These are phyloP conservation scores for Madoqua kirkii DNA, from an alignment of 2,113 vertebrate genomes.

Conservation along the genomic window DNA sequence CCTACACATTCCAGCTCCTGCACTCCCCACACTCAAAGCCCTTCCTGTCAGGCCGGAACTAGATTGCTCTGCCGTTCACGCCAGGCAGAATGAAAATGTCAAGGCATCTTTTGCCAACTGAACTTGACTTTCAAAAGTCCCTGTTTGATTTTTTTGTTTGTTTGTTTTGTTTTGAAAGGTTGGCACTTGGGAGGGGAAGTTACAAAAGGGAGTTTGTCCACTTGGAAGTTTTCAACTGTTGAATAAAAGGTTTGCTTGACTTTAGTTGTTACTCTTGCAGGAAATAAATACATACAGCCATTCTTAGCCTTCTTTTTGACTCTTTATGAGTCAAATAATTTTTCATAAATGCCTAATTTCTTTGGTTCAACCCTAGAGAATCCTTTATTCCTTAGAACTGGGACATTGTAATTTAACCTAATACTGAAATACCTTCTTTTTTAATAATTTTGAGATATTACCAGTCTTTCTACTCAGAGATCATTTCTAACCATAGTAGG, in stretches of 20 bases:
- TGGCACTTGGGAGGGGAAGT: not conserved
- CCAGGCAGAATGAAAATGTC: conserved; percentile 1
- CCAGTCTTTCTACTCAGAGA: not conserved
- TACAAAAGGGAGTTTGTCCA: not conserved
- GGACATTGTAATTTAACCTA: conserved; percentile 21
- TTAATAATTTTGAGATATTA: conserved; percentile 13
- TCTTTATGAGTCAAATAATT: not conserved
- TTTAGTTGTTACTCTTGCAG: not conserved
- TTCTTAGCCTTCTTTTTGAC: conserved; percentile 30
- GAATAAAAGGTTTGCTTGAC: not conserved
- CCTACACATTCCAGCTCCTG: conserved; percentile 87
- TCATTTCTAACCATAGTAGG: not conserved
- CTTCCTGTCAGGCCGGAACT: not conserved
- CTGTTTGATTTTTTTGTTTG: conserved; percentile 32
- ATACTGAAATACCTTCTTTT: conserved; percentile 45
- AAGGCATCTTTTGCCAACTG: conserved; percentile 28
- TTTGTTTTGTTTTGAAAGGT: conserved; percentile 25
- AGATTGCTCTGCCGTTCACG: not conserved
- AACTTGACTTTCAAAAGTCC: conserved; percentile 37
- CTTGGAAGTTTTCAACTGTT: conserved; percentile 21
- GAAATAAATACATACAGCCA: not conserved
- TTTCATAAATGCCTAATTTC: not conserved
- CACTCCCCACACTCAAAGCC: conserved; percentile 57
- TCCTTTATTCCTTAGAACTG: not conserved
- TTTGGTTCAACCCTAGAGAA: not conserved